phyloP scores from a whole-genome alignment of 2,113 vertebrate genomes.

The Notothenia coriiceps region DNA sequence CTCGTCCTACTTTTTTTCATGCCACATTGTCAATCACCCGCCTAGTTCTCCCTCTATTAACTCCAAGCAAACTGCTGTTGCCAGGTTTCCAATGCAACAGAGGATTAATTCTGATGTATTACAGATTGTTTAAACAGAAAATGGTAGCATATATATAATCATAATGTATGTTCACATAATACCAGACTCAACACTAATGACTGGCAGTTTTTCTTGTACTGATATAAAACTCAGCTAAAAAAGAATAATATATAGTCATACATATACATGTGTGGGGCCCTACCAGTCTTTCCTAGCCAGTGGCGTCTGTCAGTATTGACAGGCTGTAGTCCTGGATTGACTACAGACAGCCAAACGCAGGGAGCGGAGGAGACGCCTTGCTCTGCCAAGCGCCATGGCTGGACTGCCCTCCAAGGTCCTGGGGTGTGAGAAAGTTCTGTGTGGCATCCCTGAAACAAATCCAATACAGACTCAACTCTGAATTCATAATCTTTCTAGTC shows the following conservation, averaged over 20 bases:
- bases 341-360: conserved; percentile 72
- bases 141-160: not conserved
- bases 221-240: conserved; percentile 9
- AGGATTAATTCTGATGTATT: not conserved
- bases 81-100: not conserved
- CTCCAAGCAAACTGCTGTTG: not conserved
- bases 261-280: conserved; percentile 11
- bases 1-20: not conserved
- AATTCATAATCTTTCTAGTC: conserved; percentile 13
- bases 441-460: conserved; percentile 57
- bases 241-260: conserved; percentile 1
- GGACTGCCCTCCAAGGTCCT: conserved; percentile 67
- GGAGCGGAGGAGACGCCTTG: conserved; percentile 59
- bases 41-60: not conserved
- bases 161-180: conserved; percentile 4
- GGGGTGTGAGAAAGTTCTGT: conserved; percentile 79
- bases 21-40: not conserved
- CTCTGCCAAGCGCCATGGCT: conserved; percentile 74
- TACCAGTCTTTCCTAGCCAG: conserved; percentile 36
- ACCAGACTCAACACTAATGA: not conserved
- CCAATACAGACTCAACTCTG: conserved; percentile 19
- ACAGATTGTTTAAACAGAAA: not conserved
- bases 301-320: conserved; percentile 66
- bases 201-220: not conserved
- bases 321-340: conserved; percentile 75